Base-by-base conservation (phyloP, 2,888 invertebrate species). In the Epinotia bilunana region DNA sequence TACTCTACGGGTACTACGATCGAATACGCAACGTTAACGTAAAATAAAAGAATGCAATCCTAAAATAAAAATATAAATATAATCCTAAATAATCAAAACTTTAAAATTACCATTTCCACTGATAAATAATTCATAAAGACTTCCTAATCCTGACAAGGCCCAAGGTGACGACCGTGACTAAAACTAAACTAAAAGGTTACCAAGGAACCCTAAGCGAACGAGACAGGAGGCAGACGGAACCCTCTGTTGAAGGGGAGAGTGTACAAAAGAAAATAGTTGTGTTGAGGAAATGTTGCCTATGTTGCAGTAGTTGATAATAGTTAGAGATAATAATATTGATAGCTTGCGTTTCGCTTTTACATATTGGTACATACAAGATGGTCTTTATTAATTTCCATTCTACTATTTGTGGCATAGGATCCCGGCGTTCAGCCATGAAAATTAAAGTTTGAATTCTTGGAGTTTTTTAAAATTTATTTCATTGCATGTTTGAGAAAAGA, bases 211-310 rank as follows among this genome's bases (percentile, higher is more conserved):
- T 53, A 64, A 53, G 39, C 13, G 39, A 58, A 64, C 68, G 46
- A 72, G 64, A 28, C 69, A 39, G 74, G 58, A 49, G 64, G 57
- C 67, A 43, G 69, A 49, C 60, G 71, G 33, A 73, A 63, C 74
- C 74, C 74, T 74, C 57, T 18, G 20, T 16, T 23, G 55, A 62
- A 69, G 74, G 74, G 74, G 70, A 69, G 53, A n/a, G 57, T 58
- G 3, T 3, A 70, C 53, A 72, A 74, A 70, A 62, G 55, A 65
- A 65, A 69, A 49, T 74, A 70, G 64, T 74, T 62, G 69, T 63
- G 43, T 69, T 43, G 49, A 12, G 49, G 46, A 69, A 73, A 62
- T 63, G 28, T 46, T 28, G 49, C 20, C 55, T 49, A 7, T 33
- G n/a, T 49, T 43, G n/a, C 23, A 46, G 65, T n/a, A 28, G 43